These are phyloP conservation scores for Macquaria australasica DNA, from an alignment of 2,113 vertebrate genomes.

Conservation along the genomic window DNA sequence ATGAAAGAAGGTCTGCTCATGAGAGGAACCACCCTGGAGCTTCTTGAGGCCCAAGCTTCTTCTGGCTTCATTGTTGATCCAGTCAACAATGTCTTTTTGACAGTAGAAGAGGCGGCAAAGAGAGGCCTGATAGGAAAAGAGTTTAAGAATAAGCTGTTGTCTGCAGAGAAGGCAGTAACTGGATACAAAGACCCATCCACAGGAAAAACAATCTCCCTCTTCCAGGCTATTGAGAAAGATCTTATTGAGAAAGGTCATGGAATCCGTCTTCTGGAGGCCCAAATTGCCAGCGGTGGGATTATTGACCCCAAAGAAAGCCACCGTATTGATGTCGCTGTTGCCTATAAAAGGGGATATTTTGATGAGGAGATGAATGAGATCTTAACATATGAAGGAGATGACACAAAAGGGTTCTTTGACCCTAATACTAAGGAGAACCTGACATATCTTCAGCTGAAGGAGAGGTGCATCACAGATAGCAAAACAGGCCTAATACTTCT, in stretches of 20 bases:
- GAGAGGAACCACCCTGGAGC: constrained; percentile 94
- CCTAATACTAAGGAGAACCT: constrained; percentile 98
- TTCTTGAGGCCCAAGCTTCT: constrained; percentile 97
- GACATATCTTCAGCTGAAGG: constrained; percentile 95
- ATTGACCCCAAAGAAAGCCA: constrained; percentile 96
- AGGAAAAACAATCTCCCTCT: constrained; percentile 94
- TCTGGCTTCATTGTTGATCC: constrained; percentile 98
- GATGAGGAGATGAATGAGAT: constrained; percentile 95
- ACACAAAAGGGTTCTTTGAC: constrained; percentile 98
- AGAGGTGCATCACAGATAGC: constrained; percentile 92
- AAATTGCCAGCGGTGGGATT: constrained; percentile 98
- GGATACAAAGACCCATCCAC: constrained; percentile 95
- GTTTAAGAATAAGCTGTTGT: constrained; percentile 95
- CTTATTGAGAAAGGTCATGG: constrained; percentile 97
- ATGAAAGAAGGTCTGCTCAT: constrained; percentile 96
- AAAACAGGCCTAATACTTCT: constrained; percentile 92
- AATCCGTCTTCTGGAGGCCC: constrained; percentile 95
- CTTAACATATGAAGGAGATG: constrained; percentile 93
- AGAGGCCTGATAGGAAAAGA: constrained; percentile 93
- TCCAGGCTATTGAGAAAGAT: constrained; percentile 97
- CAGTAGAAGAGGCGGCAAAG: constrained; percentile 93
- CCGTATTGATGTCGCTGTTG: constrained; percentile 91
- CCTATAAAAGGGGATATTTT: constrained; percentile 95
- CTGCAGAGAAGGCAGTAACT: constrained; percentile 95
- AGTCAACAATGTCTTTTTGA: constrained; percentile 92